Base-by-base conservation (phyloP, 1,140 invertebrate species). In the Littorina saxatilis region DNA sequence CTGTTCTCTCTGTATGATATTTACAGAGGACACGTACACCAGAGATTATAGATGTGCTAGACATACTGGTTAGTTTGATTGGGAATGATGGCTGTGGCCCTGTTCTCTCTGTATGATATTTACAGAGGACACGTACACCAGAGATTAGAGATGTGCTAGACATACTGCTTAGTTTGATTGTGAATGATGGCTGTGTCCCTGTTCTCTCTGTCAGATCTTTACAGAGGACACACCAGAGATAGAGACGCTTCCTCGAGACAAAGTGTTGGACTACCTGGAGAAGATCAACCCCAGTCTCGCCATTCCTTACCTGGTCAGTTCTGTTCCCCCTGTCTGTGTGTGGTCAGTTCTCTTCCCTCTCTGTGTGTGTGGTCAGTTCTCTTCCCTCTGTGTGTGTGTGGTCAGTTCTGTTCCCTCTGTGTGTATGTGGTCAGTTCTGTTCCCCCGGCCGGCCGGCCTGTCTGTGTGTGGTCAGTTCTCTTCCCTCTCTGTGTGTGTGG, bases 211-310 rank as follows among this genome's bases (percentile, higher is more conserved):
- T 43, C 83, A 93, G 91, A 99, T 99, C 90, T 99, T 99, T 90
- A 98, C 96, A 76, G 98, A 99, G 92, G 97, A 99, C 90, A 93
- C 96, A 15, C 92, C 95, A 76, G 97, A 98, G 94, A 96, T 97
- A 0, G 97, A 99, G 92, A 94, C 95, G 55, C 92, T 99, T 29
- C 97, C 98, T 0, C 94, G 98, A 81, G 95, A 97, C 50, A 95
- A 96, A 92, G 96, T 99, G 27, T 92, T 99, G 37, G 96, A 98
- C 89, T 99, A 96, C 93, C 92, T 99, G 7, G 93, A 97, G 2
- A 95, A 95, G 87, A 96, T 95, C 82, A 96, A 97, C 84, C 95
- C 96, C 83, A 90, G 94, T 72, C 92, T 98, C 35, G 96, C 97
- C 0, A 97, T 99, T 89, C 96, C 96, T 0, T 99, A 99, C 92